phyloP scores from a whole-genome alignment of 2,797 vertebrate genomes.

The Setipinna tenuifilis region DNA sequence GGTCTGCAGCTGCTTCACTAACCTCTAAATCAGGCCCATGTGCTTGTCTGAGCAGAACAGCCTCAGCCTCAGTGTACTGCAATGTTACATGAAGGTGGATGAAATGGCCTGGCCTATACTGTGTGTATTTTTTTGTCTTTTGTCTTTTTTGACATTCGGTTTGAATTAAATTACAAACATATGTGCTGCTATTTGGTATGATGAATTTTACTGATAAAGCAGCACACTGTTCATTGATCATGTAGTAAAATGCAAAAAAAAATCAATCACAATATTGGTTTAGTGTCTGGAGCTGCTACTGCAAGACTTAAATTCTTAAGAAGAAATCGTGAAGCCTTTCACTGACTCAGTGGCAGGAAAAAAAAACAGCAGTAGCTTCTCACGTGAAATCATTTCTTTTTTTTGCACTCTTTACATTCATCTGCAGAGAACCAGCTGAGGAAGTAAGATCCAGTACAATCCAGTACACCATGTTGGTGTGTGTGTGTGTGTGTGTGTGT shows the following conservation, averaged over 20 bases:
- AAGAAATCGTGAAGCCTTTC: background rate
- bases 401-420: too few relatives aligned
- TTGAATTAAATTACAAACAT: background rate
- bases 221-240: background rate
- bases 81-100: background rate
- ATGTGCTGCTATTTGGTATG: background rate
- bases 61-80: background rate
- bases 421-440: too few relatives aligned
- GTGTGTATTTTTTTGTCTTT: background rate
- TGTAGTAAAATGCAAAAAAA: background rate
- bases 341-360: background rate
- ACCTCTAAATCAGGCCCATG: background rate
- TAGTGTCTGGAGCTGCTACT: background rate
- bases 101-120: background rate
- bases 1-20: background rate
- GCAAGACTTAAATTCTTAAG: background rate
- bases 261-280: background rate
- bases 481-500: too few relatives aligned
- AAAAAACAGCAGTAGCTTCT: background rate
- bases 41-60: slow-evolving; percentile 14
- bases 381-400: too few relatives aligned
- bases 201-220: background rate
- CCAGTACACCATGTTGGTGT: too few relatives aligned
- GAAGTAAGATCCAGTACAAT: too few relatives aligned
- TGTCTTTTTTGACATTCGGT: background rate